phyloP scores from a whole-genome alignment of 2,888 invertebrate genomes.

The Mesorhabditis belari region DNA sequence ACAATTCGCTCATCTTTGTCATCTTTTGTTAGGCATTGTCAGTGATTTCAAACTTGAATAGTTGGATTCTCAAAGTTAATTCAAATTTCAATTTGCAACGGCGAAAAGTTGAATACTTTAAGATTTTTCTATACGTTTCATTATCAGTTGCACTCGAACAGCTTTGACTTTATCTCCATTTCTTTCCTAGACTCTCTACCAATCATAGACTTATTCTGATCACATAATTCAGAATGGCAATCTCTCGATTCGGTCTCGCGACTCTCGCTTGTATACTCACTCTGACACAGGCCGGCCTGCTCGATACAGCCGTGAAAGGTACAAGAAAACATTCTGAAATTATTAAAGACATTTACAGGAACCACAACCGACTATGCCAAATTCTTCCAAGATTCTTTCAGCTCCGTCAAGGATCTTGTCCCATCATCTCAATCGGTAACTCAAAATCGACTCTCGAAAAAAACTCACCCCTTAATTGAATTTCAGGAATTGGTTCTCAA shows the following conservation, averaged over 20 bases:
- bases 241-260: neutral
- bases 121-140: too few relatives aligned
- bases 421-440: conserved; percentile 19
- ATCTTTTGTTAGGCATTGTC: too few relatives aligned
- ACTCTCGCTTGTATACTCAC: neutral
- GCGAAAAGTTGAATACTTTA: too few relatives aligned
- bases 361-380: conserved; percentile 23
- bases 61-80: too few relatives aligned
- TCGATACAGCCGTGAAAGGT: neutral
- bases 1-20: too few relatives aligned
- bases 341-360: conserved; percentile 6
- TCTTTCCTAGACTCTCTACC: too few relatives aligned
- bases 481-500: conserved; percentile 29
- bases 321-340: neutral
- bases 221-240: neutral
- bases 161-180: too few relatives aligned
- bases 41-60: too few relatives aligned
- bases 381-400: conserved; percentile 32
- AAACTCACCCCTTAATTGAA: neutral
- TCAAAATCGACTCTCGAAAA: neutral
- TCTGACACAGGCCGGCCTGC: neutral
- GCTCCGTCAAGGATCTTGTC: conserved; percentile 29
- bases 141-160: too few relatives aligned
- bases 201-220: too few relatives aligned
- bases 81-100: too few relatives aligned